These are phyloP conservation scores for Talpa occidentalis DNA, from an alignment of 2,113 vertebrate genomes.

Conservation along the genomic window DNA sequence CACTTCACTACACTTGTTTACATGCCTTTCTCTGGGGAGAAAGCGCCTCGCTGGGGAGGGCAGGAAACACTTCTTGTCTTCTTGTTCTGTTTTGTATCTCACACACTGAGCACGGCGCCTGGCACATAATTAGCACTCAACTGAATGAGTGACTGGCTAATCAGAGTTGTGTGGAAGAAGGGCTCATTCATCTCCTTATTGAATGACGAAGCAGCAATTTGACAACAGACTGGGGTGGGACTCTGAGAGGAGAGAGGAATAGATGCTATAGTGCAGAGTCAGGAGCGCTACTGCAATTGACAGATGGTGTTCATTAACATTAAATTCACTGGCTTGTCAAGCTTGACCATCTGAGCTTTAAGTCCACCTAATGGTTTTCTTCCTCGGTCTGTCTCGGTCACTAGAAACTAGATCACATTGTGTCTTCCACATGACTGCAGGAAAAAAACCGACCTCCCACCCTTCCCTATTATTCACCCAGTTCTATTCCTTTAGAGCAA, in stretches of 20 bases:
- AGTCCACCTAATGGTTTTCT: conserved; percentile 23
- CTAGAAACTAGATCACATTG: conserved; percentile 8
- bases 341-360: conserved; percentile 22
- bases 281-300: neutral
- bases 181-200: conserved; percentile 46
- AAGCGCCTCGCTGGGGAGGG: neutral
- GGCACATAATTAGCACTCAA: conserved; percentile 57
- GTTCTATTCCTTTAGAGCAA: conserved; percentile 43
- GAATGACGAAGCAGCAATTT: conserved; percentile 26
- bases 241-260: conserved; percentile 38
- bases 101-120: neutral
- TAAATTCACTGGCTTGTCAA: conserved; percentile 46
- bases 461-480: conserved; percentile 18
- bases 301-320: conserved; percentile 31
- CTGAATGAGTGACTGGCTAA: conserved; percentile 53
- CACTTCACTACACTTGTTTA: conserved; percentile 20
- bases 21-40: neutral
- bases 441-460: neutral
- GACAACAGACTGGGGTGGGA: conserved; percentile 16
- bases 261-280: neutral
- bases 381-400: conserved; percentile 24
- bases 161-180: conserved; percentile 26
- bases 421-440: conserved; percentile 7
- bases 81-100: conserved; percentile 48
- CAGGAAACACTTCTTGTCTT: conserved; percentile 27